Evolutionary conservation across 2,113 vertebrate species (phyloP), one percentile per base, ranked within the genome.

Genomic region (Hiodon tergisus): DNA sequence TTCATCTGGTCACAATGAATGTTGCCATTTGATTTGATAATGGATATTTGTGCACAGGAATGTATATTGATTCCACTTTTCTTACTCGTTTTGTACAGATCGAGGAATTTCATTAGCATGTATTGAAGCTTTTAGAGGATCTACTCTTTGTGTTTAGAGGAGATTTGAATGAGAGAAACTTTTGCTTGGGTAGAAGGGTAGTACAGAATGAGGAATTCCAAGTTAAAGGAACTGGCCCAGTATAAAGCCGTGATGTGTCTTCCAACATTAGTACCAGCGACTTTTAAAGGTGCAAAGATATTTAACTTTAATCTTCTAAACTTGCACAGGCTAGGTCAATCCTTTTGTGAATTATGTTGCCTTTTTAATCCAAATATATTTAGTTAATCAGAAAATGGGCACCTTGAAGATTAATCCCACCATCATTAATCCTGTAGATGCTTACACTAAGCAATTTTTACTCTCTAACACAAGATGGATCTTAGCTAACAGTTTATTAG

Each of bases 1-100:
- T 73, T 66, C 72, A 72, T 61, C 4, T 61, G 13, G 10, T 14
- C 10, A 61, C 59, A 61, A 5, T 13, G 10, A 4, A 13, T 61
- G 14, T 61, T 3, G 4, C 10, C 13, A 31, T 57, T 70, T 55
- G 8, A 55, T 55, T 17, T 55, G 6, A 52, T 55, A 70, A 16
- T 83, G 82, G 58, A 66, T 86, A 83, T 84, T 80, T 78, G 82
- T 87, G 82, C 82, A 85, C 81, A 82, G 83, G 84, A 90, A 88
- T 90, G 85, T 88, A 89, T 89, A 88, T 78, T 81, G 85, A 85
- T 83, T 80, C 87, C 87, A 90, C 82, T 90, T 86, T 90, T 85
- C 89, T 87, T 89, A 88, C 88, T 88, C 90, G 76, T 83, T 83
- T 66, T 91, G 87, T 91, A 89, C 85, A 91, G 59, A 50, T 50